Evolutionary conservation across 2,113 vertebrate species (phyloP), one percentile per base, ranked within the genome.

Genomic region (Mohoua ochrocephala): DNA sequence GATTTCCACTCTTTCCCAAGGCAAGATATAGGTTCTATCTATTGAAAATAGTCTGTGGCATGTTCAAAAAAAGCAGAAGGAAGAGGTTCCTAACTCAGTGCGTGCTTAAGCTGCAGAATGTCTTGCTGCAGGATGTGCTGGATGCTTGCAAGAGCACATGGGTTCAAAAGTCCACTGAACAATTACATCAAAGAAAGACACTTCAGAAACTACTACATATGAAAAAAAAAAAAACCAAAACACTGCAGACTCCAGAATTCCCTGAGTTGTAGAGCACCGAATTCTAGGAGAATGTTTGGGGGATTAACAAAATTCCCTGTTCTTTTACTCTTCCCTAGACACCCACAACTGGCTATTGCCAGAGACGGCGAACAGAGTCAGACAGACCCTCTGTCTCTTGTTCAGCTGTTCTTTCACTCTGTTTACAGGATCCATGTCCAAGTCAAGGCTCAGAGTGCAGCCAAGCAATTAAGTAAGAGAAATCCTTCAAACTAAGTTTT

Each of bases 401-500:
- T 53, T 81, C 68, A 88, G 83, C 83, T 94, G 63, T 65, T 92
- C 30, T 63, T 85, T 45, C 39, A 50, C 18, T 84, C 47, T 67
- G 13, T 59, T 50, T 23, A 61, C 11, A 74, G 47, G 19, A 84
- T 74, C 39, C 39, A 30, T 70, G 37, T 74, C 82, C 71, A 93
- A 93, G 57, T 77, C 44, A 21, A 88, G 88, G 44, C 79, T 57
- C 31, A 84, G 44, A 71, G 63, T 64, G 44, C 52, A 91, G 60
- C 75, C 68, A 83, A 89, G 64, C n/a, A 88, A 81, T 91, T 93
- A 87, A 93, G 68, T 20, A 52, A 41, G 39, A 90, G 31, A 93
- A 96, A 86, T 60, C 69, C 76, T 87, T 94, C 90, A 81, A 91
- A 90, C 63, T 49, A 87, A 78, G 89, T 84, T 93, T 94, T 74